Conservation (phyloP, 2,113 vertebrate species). For the Piaya cayana region DNA sequence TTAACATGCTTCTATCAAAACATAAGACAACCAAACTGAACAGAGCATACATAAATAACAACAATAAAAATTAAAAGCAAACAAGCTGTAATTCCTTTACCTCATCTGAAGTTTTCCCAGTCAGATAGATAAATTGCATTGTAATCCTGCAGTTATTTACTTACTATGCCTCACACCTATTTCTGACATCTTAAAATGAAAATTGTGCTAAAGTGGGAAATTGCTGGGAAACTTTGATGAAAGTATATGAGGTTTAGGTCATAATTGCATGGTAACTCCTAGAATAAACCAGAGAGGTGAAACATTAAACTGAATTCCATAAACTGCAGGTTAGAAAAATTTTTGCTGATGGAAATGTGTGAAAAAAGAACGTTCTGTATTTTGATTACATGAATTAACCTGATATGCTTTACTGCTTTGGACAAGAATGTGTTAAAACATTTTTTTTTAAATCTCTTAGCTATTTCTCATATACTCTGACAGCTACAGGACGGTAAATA, state of each 20-base stretch:
- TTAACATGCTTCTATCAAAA: not conserved
- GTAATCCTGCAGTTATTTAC: not conserved
- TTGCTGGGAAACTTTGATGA: not conserved
- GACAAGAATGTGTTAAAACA: not conserved
- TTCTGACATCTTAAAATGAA: conserved; percentile 28
- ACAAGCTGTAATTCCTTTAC: not conserved
- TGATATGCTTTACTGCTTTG: not conserved
- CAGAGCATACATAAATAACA: not conserved
- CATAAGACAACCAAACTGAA: not conserved
- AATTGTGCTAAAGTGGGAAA: conserved; percentile 15
- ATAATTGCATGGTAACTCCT: not conserved
- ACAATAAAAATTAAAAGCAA: not conserved
- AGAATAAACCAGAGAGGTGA: not conserved
- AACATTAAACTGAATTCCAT: not conserved
- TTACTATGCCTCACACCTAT: not conserved
- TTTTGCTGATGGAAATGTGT: not conserved
- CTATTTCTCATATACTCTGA: not conserved
- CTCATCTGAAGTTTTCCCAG: not conserved
- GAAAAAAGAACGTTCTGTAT: not conserved
- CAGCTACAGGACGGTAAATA: not conserved
- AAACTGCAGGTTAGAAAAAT: not conserved
- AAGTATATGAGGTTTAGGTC: not conserved
- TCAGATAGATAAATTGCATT: not conserved
- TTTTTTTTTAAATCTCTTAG: not conserved
- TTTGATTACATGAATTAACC: not conserved